These are phyloP conservation scores for Drosophila phalerata DNA, from an alignment of 2,888 invertebrate species.

Conservation along the genomic window DNA sequence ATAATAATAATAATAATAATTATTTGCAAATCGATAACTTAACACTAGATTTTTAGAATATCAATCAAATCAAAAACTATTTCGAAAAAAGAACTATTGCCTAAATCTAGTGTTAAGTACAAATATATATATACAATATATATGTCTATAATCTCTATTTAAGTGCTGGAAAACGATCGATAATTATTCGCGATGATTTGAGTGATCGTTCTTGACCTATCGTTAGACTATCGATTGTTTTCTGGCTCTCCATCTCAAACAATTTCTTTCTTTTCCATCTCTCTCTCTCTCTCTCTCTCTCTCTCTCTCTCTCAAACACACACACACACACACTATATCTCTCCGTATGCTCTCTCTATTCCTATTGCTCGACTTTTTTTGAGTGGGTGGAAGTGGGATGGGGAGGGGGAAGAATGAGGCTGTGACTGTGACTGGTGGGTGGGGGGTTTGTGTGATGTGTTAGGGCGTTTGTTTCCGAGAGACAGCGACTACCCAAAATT, in stretches of 20 bases:
- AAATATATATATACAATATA: conserved; percentile 6
- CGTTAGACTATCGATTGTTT: conserved; percentile 27
- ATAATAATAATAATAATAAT: background rate
- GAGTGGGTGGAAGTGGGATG: background rate
- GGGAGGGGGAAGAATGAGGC: conserved; percentile 1
- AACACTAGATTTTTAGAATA: conserved; percentile 31
- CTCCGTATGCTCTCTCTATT: background rate
- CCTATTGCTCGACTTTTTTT: conserved; percentile 11
- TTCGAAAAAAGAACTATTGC: background rate
- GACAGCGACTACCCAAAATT: conserved; percentile 1
- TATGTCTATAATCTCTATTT: conserved; percentile 12
- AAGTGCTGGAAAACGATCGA: conserved; percentile 30
- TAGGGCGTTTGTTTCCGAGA: conserved; percentile 25
- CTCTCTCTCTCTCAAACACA: background rate
- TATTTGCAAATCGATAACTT: conserved; percentile 17
- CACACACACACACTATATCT: background rate
- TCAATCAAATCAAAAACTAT: background rate
- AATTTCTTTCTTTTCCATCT: background rate
- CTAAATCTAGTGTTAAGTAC: conserved; percentile 41
- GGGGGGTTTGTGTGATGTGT: conserved; percentile 40
- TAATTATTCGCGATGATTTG: conserved; percentile 4
- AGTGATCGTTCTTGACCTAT: background rate
- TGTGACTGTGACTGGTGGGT: conserved; percentile 12
- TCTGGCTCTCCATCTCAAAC: conserved; percentile 11
- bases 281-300: background rate